Conservation (phyloP, 37 sponge, comb jelly and placozoan species). For the Hexactinellida sp. region DNA sequence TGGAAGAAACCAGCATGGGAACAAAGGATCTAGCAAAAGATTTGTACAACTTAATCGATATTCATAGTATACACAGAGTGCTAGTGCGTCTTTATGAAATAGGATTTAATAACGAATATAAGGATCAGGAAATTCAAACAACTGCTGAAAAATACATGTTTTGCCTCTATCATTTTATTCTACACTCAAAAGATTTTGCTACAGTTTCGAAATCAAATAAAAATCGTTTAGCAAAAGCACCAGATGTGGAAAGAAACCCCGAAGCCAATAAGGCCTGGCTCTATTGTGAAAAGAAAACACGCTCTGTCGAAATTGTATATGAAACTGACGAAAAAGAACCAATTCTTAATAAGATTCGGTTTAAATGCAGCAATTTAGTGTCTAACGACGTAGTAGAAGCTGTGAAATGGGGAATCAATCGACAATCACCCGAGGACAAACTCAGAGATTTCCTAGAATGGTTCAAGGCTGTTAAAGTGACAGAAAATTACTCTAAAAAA, state of each 20-base stretch:
- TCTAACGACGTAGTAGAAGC: constrained; percentile 39
- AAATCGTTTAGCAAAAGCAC: not conserved
- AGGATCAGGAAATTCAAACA: not conserved
- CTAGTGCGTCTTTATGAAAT: not conserved
- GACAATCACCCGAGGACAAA: constrained; percentile 58
- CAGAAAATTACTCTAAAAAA: not conserved
- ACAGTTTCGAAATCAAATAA: not conserved
- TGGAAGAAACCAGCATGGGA: constrained; percentile 28
- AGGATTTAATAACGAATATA: not conserved
- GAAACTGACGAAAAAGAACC: constrained; percentile 24
- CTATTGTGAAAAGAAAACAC: constrained; percentile 20
- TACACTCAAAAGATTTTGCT: not conserved
- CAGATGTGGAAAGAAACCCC: not conserved
- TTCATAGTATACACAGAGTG: not conserved
- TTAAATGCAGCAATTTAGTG: not conserved
- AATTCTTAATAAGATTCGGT: constrained; percentile 31
- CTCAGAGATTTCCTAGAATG: constrained; percentile 60
- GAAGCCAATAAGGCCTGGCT: constrained; percentile 28
- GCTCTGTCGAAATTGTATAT: constrained; percentile 31
- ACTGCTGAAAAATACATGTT: not conserved
- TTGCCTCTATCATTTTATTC: not conserved
- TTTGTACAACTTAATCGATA: constrained; percentile 6
- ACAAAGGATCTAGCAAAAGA: constrained; percentile 16
- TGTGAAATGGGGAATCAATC: constrained; percentile 48
- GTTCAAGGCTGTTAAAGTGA: constrained; percentile 44